Evolutionary conservation across 2,113 vertebrate species (phyloP), one percentile per base, ranked within the genome.

Genomic region (Tupaia chinensis): DNA sequence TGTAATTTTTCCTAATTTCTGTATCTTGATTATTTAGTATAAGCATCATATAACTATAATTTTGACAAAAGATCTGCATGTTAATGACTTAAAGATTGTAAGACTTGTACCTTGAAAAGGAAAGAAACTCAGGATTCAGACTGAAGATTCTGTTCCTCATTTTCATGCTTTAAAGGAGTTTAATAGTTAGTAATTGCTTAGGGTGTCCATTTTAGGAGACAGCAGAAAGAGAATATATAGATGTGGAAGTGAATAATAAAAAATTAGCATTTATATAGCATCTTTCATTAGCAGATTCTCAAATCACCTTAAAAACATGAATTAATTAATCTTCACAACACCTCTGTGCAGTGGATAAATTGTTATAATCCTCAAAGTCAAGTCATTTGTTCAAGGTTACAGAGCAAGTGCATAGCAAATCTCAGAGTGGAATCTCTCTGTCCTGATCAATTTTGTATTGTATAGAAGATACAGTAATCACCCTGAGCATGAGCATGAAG

Each of bases 191-290:
- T 89, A 85, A 96, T 91, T 86, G 19, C 95, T 77, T 94, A 61
- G 60, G 56, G 69, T 91, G 44, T 82, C 66, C 93, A 85, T 89
- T 96, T 70, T 93, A 80, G 82, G 16, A 96, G 70, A 92, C 3
- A 97, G 4, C n/a, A 96, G 25, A 53, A 95, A 63, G 77, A 84
- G 65, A 95, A 86, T 94, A 70, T 91, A 91, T 91, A 91, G 81
- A 95, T 89, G 29, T 80, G 56, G 15, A 53, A 73, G 74, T 91
- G 73, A 92, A 95, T 95, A 93, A 96, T 97, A 87, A 95, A 96
- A 96, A 97, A 97, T 97, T 97, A 94, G 86, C 91, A 98, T 96
- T 97, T 97, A 78, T 94, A 96, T 91, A 95, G 68, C 73, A 89
- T 70, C 89, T 95, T 96, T 97, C 93, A 93, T 97, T 96, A 98